These are phyloP conservation scores for Pyrgilauda ruficollis DNA, from an alignment of 2,113 vertebrate species.

Conservation along the genomic window DNA sequence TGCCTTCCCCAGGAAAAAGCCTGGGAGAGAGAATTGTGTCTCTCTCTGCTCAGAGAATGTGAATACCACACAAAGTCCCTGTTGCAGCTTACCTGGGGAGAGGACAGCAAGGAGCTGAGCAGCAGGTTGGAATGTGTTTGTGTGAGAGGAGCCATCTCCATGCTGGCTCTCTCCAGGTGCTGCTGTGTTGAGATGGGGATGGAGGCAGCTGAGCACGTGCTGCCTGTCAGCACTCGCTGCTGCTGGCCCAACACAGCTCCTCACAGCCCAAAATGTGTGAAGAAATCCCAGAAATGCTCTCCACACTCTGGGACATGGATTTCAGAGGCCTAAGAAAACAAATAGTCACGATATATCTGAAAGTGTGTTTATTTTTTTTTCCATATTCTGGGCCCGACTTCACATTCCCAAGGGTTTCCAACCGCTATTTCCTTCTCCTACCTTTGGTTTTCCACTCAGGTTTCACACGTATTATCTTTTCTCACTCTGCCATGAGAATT, in stretches of 20 bases:
- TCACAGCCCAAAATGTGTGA: not conserved
- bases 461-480: not conserved
- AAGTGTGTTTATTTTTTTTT: not conserved
- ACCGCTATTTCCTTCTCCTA: not conserved
- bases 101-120: not conserved
- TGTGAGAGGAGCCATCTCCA: not conserved
- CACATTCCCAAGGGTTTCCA: not conserved
- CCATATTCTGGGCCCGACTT: not conserved
- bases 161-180: not conserved
- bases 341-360: not conserved
- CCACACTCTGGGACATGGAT: fast-evolving
- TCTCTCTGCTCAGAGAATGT: too few species aligned
- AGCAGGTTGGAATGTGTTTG: fast-evolving
- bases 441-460: not conserved
- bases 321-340: not conserved
- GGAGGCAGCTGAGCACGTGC: not conserved
- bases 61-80: too few species aligned
- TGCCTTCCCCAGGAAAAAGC: too few species aligned
- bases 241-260: not conserved
- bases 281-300: not conserved
- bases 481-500: not conserved
- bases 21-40: too few species aligned
- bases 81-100: not conserved
- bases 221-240: not conserved
- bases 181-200: fast-evolving